Percentiles rank a stretch among this genome's conserved stretches.
phyloP scores from a whole-genome alignment of 2,797 vertebrate genomes.

The Acestrorhynchus altus region DNA sequence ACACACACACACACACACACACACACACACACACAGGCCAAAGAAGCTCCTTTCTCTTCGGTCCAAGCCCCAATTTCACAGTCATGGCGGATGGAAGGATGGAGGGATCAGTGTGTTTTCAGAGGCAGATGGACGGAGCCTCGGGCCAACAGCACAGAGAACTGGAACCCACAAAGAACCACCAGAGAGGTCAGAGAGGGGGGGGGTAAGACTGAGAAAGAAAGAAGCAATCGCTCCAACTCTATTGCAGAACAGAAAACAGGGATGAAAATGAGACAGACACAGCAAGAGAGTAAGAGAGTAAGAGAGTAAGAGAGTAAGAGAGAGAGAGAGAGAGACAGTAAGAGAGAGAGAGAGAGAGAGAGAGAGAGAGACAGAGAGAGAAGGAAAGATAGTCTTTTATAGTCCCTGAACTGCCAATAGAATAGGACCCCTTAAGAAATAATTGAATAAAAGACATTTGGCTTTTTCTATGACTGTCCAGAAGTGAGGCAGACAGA shows the following conservation, averaged over 20 bases:
- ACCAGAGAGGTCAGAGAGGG: conserved; percentile 9
- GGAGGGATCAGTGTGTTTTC: conserved; percentile 71
- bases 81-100: conserved; percentile 80
- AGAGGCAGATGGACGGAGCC: conserved; percentile 56
- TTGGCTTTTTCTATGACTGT: no score
- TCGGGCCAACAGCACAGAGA: conserved; percentile 41
- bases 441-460: no score
- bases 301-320: neutral
- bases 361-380: neutral
- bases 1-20: conserved; percentile 36
- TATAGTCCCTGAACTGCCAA: no score
- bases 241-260: neutral
- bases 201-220: neutral
- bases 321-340: neutral
- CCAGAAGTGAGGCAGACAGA: neutral
- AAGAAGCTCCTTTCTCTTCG: conserved; percentile 48
- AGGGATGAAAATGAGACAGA: conserved; percentile 1
- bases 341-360: neutral
- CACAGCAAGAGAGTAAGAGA: neutral
- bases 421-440: no score
- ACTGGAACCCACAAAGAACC: conserved; percentile 20
- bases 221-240: no score
- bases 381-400: neutral
- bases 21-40: conserved; percentile 34
- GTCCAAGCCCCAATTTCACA: conserved; percentile 62